Evolutionary conservation across 2,888 invertebrate species (phyloP), one percentile per base, ranked within the genome.

Genomic region (Muschampia plurimacula): DNA sequence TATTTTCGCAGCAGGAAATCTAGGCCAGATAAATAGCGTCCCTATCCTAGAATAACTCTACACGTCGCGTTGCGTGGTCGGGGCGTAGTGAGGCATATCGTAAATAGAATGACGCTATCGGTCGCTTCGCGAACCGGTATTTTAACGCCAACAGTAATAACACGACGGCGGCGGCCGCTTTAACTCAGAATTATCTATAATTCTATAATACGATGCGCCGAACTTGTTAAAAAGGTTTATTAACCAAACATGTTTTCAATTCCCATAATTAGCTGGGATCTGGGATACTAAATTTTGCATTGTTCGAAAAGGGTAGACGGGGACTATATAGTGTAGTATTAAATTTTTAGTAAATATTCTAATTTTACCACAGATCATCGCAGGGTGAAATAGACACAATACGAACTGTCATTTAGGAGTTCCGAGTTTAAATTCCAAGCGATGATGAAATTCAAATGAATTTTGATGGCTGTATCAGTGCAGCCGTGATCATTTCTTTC

Each of bases 21-120:
- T 91, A 91, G 92, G 91, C 83, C 88, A 86, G 83, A 76, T 85
- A 83, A 84, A 83, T 81, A 82, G 79, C 81, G 83, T 84, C 84
- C 84, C 84, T 87, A 86, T 86, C 85, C 86, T 87, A 89, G 88
- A 84, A 86, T 86, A 86, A 84, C 86, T 84, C 66, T 77, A 77
- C 79, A 74, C 77, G 86, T 81, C 82, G 81, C 81, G 78, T 83
- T 80, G 85, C 85, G 82, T 82, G 84, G 84, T 83, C 82, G 82
- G 84, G 82, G 84, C 82, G 83, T 85, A 88, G 87, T 87, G 86
- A 85, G 84, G 84, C 87, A 86, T 88, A 84, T 80, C 87, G 83
- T 86, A 90, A 89, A 89, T 88, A 90, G 88, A 89, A 82, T 84
- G 84, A 83, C 82, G 82, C 77, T 77, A 75, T 74, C 79, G 64